Percentiles rank a stretch among this genome's conserved stretches.
phyloP scores from a whole-genome alignment of 2,888 invertebrate genomes.

The Psylliodes chrysocephalus region DNA sequence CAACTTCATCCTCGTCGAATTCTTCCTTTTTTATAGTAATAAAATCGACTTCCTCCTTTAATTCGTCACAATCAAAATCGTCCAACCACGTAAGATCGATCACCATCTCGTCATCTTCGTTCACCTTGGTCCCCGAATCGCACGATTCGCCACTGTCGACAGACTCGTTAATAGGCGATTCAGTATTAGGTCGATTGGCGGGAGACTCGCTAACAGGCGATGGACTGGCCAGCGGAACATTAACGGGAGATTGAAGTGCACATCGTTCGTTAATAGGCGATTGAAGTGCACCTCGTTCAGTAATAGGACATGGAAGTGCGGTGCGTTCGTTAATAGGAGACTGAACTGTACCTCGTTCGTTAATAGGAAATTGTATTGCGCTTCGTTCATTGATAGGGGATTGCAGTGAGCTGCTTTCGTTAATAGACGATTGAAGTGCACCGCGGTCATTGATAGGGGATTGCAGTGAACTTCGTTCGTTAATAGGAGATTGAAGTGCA shows the following conservation, averaged over 20 bases:
- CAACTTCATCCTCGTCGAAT: conserved; percentile 18
- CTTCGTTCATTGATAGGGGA: neutral
- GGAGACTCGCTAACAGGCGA: neutral
- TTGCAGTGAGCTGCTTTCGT: neutral
- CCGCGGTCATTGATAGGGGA: neutral
- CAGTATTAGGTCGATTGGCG: neutral
- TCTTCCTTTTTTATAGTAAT: conserved; percentile 34
- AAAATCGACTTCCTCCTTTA: conserved; percentile 31
- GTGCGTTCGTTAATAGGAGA: neutral
- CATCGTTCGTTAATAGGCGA: no score
- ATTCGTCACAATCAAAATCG: conserved; percentile 18
- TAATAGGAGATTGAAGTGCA: neutral
- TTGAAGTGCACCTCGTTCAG: no score
- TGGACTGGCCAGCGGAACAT: no score
- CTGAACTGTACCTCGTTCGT: neutral
- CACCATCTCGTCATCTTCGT: conserved; percentile 2
- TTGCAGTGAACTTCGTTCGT: neutral
- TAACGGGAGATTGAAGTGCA: no score
- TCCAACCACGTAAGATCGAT: conserved; percentile 39
- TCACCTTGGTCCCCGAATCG: no score
- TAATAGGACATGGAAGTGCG: no score
- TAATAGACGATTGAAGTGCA: neutral
- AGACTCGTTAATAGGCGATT: neutral
- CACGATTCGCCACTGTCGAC: no score
- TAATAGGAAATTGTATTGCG: neutral